A percentile compares a stretch with the other conserved stretches of the same genome.
phyloP scores from a whole-genome alignment of 2,888 invertebrate genomes.

The Drosophila buzzatii region DNA sequence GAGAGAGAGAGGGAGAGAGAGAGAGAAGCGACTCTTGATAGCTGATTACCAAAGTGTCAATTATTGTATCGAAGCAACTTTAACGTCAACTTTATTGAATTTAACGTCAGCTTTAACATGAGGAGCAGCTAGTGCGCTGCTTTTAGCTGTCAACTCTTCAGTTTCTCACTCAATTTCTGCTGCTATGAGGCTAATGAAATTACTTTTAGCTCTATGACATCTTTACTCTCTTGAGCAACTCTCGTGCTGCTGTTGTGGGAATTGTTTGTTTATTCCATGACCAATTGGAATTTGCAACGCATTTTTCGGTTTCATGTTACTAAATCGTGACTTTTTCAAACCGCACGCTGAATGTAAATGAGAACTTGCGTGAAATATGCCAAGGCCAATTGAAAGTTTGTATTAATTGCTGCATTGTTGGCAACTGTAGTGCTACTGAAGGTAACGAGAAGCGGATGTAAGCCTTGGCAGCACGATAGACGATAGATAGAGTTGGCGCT shows the following conservation, averaged over 20 bases:
- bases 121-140: neutral
- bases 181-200: conserved; percentile 34
- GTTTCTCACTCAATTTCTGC: conserved; percentile 41
- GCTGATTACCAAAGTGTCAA: conserved; percentile 59
- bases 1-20: neutral
- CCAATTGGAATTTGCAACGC: neutral
- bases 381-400: conserved; percentile 27
- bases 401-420: conserved; percentile 26
- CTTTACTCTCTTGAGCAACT: neutral
- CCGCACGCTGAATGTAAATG: conserved; percentile 17
- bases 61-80: conserved; percentile 46
- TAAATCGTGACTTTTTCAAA: conserved; percentile 15
- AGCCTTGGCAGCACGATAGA: neutral
- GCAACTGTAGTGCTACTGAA: neutral
- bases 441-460: neutral
- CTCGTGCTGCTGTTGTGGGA: too few species aligned
- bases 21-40: neutral
- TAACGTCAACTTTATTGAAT: conserved; percentile 42
- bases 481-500: neutral
- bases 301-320: conserved; percentile 7
- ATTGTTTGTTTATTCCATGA: neutral
- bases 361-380: conserved; percentile 24
- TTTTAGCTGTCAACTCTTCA: neutral
- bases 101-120: conserved; percentile 18
- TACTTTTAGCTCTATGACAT: neutral